Conservation (phyloP, 1,140 invertebrate genomes). For the Magallana ariakensis region DNA sequence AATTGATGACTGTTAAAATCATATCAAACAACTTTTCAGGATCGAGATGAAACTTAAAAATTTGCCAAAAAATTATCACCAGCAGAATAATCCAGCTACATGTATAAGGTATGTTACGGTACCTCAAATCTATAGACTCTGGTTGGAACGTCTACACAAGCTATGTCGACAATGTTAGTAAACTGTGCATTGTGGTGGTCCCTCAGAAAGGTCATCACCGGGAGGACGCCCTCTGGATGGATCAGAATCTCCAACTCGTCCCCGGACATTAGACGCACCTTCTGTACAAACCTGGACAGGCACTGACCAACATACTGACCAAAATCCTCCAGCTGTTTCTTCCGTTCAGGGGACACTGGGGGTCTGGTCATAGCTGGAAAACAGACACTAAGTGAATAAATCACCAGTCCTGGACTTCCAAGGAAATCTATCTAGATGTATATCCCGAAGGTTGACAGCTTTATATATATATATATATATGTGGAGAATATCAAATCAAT, state of each 20-base stretch:
- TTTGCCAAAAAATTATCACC: too few species aligned
- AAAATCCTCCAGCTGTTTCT: conserved; percentile 85
- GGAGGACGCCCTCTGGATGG: conserved; percentile 95
- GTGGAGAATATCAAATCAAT: too few species aligned
- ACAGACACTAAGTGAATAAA: conserved; percentile 44
- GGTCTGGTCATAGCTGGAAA: conserved; percentile 69
- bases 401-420: too few species aligned
- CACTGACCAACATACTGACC: conserved; percentile 94
- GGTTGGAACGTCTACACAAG: conserved; percentile 93
- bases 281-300: conserved; percentile 95
- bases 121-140: conserved; percentile 92
- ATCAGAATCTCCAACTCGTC: conserved; percentile 96
- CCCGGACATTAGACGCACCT: conserved; percentile 88
- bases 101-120: conserved; percentile 6
- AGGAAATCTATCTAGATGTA: too few species aligned
- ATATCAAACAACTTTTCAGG: too few species aligned
- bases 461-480: too few species aligned
- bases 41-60: too few species aligned
- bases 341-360: conserved; percentile 54
- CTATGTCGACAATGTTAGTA: conserved; percentile 91
- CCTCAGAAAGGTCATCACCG: conserved; percentile 85
- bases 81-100: too few species aligned
- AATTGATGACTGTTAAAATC: too few species aligned
- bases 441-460: too few species aligned
- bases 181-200: conserved; percentile 97